Evolutionary conservation across 2,113 vertebrate species (phyloP), one percentile per base, ranked within the genome.

Genomic region (Syrmaticus mikado): DNA sequence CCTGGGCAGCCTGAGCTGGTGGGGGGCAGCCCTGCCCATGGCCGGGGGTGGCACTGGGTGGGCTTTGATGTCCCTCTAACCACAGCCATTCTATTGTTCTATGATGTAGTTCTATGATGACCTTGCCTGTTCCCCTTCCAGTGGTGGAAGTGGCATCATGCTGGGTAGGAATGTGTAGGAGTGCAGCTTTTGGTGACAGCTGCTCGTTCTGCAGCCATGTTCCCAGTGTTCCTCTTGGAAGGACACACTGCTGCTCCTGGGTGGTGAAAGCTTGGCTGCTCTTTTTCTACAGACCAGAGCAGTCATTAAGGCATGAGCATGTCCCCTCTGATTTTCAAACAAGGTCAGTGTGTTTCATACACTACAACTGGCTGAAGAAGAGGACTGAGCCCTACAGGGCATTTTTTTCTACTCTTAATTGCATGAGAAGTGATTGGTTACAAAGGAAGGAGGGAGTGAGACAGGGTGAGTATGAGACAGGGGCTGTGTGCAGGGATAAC

Each of bases 401-500:
- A 3, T 38, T 52, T 32, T 53, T 32, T 10, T 64, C 40, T 55
- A 32, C 25, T 22, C 3, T 4, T 28, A 36, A 32, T 38, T n/a
- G 48, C 21, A 28, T 3, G 12, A 53, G 52, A 43, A 27, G 7
- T 66, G 19, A 11, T 3, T 41, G 16, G 11, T 24, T 24, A 38
- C 11, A 15, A 55, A 34, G 28, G 40, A 34, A 40, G 58, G 36
- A 85, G 25, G 14, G 28, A 65, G 38, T 5, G 16, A 50, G 24
- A 17, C 65, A 46, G 60, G 48, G 20, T 28, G 48, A 28, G 19
- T 8, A 8, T 41, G n/a, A 48, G 19, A 53, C 4, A 19, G 27
- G 28, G 24, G 13, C 50, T 43, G 36, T 1, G 6, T 38, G 36
- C 0, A 1, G 21, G 17, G 8, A 19, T 17, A 65, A 34, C 20